Evolutionary conservation across 2,888 invertebrate species (phyloP).

Genomic region (Diaperis boleti): DNA sequence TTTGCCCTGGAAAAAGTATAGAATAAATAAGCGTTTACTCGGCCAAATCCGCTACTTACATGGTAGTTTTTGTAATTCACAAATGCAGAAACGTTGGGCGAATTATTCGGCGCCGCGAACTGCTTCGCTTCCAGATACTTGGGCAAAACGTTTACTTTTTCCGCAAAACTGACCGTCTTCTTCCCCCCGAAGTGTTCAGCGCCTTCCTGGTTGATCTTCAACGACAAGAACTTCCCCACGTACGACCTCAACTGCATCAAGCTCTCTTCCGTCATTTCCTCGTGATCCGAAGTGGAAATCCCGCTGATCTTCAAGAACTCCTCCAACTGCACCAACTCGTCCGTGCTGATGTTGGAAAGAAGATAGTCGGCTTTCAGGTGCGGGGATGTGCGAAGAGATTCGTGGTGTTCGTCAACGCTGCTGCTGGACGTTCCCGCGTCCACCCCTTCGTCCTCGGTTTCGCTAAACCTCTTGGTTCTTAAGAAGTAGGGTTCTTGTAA

Average conservation of each 20-base stretch:
- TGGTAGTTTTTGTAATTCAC: conserved; percentile 53
- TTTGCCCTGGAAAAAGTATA: conserved; percentile 65
- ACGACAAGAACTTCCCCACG: conserved; percentile 78
- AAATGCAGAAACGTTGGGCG: conserved; percentile 79
- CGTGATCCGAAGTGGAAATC: conserved; percentile 76
- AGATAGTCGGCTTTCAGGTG: conserved; percentile 53
- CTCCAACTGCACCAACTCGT: conserved; percentile 76
- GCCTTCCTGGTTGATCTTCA: conserved; percentile 78
- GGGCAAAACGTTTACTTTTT: conserved; percentile 70
- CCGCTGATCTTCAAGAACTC: conserved; percentile 79
- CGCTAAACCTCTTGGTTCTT: conserved; percentile 61
- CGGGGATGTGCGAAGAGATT: conserved; percentile 50
- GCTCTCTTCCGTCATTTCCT: conserved; percentile 75
- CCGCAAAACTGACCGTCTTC: conserved; percentile 84
- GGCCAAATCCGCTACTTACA: conserved; percentile 3
- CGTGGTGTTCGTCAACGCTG: conserved; percentile 71
- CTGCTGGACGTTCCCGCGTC: conserved; percentile 68
- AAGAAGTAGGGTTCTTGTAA: conserved; percentile 79
- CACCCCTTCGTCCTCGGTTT: conserved; percentile 74
- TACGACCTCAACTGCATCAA: conserved; percentile 78
- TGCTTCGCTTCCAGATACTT: conserved; percentile 66
- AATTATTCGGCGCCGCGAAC: conserved; percentile 77
- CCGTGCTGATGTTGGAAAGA: conserved; percentile 69
- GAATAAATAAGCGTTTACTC: conserved; percentile 8
- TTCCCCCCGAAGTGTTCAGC: conserved; percentile 72